Evolutionary conservation across 1,140 invertebrate genomes (phyloP).

Genomic region (Dendroctonus ponderosae): DNA sequence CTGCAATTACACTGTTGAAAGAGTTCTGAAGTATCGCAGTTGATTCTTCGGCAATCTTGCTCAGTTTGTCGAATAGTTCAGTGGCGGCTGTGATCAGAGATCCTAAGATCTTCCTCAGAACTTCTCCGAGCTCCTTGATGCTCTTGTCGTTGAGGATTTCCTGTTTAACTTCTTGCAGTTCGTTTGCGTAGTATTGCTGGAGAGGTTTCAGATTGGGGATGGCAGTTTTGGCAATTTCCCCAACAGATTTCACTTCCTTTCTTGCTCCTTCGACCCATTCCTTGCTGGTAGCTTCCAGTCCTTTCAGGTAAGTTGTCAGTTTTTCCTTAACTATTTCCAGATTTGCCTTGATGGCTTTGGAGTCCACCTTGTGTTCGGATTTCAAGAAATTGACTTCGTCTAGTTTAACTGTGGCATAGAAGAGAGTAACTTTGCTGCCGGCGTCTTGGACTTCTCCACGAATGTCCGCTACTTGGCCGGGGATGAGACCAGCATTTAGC

Average conservation of each 20-base stretch:
- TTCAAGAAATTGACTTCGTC: conserved; percentile 69
- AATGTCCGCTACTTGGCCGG: conserved; percentile 65
- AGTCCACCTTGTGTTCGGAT: conserved; percentile 61
- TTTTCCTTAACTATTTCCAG: conserved; percentile 26
- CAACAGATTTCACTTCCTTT: conserved; percentile 48
- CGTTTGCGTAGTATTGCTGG: conserved; percentile 57
- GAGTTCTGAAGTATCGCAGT: conserved; percentile 45
- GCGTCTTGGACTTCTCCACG: conserved; percentile 57
- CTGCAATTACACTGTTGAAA: conserved; percentile 53
- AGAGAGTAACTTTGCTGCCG: conserved; percentile 60
- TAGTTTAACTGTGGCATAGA: conserved; percentile 59
- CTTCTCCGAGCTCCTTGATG: conserved; percentile 62
- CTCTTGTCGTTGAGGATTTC: conserved; percentile 67
- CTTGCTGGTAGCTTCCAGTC: conserved; percentile 13
- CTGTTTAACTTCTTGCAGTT: conserved; percentile 60
- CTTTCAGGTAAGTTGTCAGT: conserved; percentile 36
- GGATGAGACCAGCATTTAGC: conserved; percentile 57
- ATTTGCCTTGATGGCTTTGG: conserved; percentile 62
- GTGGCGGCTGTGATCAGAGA: conserved; percentile 52
- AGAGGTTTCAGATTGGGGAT: conserved; percentile 62
- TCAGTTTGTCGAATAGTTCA: conserved; percentile 53
- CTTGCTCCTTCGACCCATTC: conserved; percentile 45
- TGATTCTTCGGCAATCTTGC: conserved; percentile 53
- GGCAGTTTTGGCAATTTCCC: conserved; percentile 56
- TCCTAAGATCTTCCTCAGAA: conserved; percentile 60